A percentile compares a stretch with the other conserved stretches of the same genome.
Evolutionary conservation across 2,888 invertebrate genomes (phyloP).

Genomic region (Pachliopta kotzebuea): DNA sequence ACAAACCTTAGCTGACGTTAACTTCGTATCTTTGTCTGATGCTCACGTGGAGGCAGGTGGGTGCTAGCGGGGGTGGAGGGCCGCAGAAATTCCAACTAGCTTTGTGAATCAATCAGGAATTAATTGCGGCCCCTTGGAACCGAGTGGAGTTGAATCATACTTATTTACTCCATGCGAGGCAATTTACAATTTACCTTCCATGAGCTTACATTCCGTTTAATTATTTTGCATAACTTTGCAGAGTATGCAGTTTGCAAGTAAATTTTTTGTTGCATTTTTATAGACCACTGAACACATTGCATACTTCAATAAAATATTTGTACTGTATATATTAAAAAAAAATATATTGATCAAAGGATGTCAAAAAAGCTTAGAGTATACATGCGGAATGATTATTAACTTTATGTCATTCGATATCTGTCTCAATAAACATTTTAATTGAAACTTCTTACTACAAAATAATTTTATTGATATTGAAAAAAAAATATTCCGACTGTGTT

Average conservation of each 20-base stretch:
- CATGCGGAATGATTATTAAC: too few relatives aligned
- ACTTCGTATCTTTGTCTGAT: constrained; percentile 75
- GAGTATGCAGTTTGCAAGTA: background rate
- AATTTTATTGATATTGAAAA: too few relatives aligned
- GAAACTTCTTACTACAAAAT: too few relatives aligned
- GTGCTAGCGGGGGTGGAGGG: constrained; percentile 36
- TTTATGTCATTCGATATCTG: too few relatives aligned
- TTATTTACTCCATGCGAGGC: constrained; percentile 31
- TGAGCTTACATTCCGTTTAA: constrained; percentile 21
- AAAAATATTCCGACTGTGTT: too few relatives aligned
- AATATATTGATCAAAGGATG: background rate
- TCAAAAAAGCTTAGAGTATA: background rate
- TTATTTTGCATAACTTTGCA: constrained; percentile 19
- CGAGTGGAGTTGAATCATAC: constrained; percentile 52
- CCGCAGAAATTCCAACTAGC: constrained; percentile 61
- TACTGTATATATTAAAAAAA: background rate
- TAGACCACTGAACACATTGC: background rate
- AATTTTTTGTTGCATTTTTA: constrained; percentile 2
- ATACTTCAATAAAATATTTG: background rate
- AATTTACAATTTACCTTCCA: constrained; percentile 25
- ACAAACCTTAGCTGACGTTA: constrained; percentile 71
- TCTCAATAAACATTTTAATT: too few relatives aligned
- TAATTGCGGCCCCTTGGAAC: constrained; percentile 63
- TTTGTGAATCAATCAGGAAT: constrained; percentile 75
- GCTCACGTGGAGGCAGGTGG: constrained; percentile 48